phyloP scores from a whole-genome alignment of 2,888 invertebrate species.

The Plagodis dolabraria region DNA sequence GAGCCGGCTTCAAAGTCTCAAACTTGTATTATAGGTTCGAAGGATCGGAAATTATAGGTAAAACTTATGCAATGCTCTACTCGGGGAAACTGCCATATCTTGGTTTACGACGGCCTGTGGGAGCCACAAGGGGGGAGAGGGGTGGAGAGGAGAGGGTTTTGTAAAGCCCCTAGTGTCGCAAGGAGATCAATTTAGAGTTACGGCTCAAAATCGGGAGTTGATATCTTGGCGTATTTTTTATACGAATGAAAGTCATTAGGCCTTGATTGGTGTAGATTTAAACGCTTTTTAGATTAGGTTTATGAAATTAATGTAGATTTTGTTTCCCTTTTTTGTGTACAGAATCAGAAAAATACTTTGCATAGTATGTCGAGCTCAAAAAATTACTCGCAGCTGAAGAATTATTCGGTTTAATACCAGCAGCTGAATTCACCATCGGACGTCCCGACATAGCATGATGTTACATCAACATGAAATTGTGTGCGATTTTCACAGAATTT shows the following conservation, averaged over 20 bases:
- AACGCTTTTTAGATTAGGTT: conserved; percentile 8
- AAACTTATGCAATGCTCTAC: conserved; percentile 59
- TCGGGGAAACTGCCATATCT: conserved; percentile 48
- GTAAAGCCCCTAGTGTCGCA: conserved; percentile 52
- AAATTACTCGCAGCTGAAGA: too few relatives aligned
- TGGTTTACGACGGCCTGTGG: conserved; percentile 43
- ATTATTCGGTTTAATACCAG: too few relatives aligned
- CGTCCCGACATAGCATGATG: too few relatives aligned
- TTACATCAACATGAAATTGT: too few relatives aligned
- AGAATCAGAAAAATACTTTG: too few relatives aligned
- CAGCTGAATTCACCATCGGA: too few relatives aligned
- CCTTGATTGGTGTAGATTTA: conserved; percentile 23
- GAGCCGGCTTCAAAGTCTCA: conserved; percentile 30
- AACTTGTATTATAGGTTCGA: conserved; percentile 41
- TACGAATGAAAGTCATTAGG: conserved; percentile 26
- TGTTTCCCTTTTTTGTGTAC: too few relatives aligned
- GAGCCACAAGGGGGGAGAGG: conserved; percentile 18
- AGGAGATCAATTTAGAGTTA: conserved; percentile 65
- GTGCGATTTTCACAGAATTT: too few relatives aligned
- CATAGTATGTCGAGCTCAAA: too few relatives aligned
- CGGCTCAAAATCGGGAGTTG: conserved; percentile 49
- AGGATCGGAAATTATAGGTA: conserved; percentile 60
- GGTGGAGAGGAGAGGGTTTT: conserved; percentile 31
- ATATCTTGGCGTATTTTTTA: conserved; percentile 42
- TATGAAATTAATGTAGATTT: too few relatives aligned